Conservation (phyloP, 37 sponge, comb jelly and placozoan genomes). For the Ianthella basta region DNA sequence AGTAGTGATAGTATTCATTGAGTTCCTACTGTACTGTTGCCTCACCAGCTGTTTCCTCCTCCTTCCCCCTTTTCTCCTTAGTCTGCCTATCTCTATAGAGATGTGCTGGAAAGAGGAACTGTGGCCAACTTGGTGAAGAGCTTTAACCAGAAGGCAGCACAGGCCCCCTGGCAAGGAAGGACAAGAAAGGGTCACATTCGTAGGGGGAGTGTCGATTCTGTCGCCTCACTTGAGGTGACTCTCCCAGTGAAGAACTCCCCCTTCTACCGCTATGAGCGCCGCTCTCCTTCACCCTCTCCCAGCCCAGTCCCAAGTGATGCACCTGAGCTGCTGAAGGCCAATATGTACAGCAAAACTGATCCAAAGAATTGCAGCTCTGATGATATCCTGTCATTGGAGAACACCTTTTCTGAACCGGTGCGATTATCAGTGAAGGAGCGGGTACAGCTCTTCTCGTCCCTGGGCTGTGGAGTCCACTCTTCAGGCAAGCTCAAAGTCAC, state of each 20-base stretch:
- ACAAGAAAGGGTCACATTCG: neutral
- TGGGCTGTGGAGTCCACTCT: slow-evolving; percentile 15
- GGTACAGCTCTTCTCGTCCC: neutral
- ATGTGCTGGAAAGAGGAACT: neutral
- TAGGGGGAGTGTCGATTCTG: slow-evolving; percentile 15
- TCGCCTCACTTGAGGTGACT: slow-evolving; percentile 5
- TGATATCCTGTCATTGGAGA: neutral
- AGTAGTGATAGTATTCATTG: too few species aligned
- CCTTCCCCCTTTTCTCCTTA: too few species aligned
- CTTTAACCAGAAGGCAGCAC: slow-evolving; percentile 9
- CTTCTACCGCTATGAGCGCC: slow-evolving; percentile 16
- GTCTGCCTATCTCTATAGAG: too few species aligned
- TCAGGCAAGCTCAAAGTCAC: slow-evolving; percentile 11
- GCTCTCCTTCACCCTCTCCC: neutral
- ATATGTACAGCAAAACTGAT: neutral
- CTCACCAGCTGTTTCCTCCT: too few species aligned
- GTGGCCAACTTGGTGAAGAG: slow-evolving; percentile 9
- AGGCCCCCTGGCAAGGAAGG: neutral
- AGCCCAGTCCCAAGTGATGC: neutral
- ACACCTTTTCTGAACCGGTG: neutral
- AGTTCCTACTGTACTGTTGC: too few species aligned
- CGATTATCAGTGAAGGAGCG: slow-evolving; percentile 23
- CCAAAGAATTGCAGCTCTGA: slow-evolving; percentile 22
- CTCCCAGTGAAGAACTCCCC: slow-evolving; percentile 29
- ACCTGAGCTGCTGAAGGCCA: neutral